These are phyloP conservation scores for Eutolmus rufibarbis DNA, from an alignment of 2,888 invertebrate species.

Conservation along the genomic window DNA sequence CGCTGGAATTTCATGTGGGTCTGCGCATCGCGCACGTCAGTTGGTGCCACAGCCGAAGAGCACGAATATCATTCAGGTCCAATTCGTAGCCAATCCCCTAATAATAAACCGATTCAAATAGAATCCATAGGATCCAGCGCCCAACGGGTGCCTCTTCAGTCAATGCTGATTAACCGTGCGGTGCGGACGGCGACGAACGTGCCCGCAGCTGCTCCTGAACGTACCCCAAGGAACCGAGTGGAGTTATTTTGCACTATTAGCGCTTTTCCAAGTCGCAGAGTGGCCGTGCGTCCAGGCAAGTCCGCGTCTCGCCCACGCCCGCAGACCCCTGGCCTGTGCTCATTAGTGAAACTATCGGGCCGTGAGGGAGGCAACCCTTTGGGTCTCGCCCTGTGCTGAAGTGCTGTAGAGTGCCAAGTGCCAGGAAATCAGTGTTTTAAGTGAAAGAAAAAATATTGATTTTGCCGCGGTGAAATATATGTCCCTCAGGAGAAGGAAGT, in stretches of 20 bases:
- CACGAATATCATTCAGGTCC: slow-evolving; percentile 9
- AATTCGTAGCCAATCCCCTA: slow-evolving; percentile 32
- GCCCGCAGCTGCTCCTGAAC: not conserved
- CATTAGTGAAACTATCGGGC: not conserved
- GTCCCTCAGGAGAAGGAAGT: slow-evolving; percentile 1
- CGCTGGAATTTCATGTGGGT: not conserved
- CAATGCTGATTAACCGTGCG: slow-evolving; percentile 59
- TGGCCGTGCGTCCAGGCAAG: not conserved
- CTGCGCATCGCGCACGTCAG: not conserved
- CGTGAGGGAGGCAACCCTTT: not conserved
- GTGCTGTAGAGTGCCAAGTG: not conserved
- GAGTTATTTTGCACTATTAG: not conserved
- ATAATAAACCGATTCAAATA: slow-evolving; percentile 34
- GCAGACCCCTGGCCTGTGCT: not conserved
- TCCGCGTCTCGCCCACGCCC: not conserved
- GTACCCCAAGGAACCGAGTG: not conserved
- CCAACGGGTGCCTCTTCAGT: slow-evolving; percentile 53
- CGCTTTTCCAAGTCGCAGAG: not conserved
- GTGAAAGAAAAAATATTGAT: slow-evolving; percentile 32
- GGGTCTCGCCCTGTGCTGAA: not conserved
- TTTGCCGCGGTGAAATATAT: slow-evolving; percentile 5
- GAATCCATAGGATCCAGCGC: slow-evolving; percentile 18
- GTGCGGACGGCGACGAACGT: slow-evolving; percentile 56
- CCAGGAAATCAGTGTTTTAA: slow-evolving; percentile 21
- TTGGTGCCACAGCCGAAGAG: not conserved